phyloP scores from a whole-genome alignment of 2,797 vertebrate species.

The Champsocephalus gunnari region DNA sequence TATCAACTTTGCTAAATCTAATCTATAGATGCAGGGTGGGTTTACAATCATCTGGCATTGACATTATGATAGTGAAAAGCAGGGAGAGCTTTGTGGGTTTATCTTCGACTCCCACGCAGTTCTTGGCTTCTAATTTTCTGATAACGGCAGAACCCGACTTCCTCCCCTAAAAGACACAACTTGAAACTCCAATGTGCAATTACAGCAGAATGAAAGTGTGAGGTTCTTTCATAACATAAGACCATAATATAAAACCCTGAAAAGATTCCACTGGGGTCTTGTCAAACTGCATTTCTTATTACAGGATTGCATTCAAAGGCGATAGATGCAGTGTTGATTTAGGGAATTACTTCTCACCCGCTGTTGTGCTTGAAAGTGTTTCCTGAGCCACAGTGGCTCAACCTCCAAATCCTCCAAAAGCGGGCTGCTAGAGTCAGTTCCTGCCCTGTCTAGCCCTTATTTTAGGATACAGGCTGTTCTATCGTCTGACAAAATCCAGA shows the following conservation, averaged over 20 bases:
- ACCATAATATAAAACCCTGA: conserved; percentile 51
- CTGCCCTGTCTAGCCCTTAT: conserved; percentile 78
- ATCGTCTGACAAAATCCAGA: conserved; percentile 77
- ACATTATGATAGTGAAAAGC: conserved; percentile 78
- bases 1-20: conserved; percentile 71
- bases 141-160: conserved; percentile 82
- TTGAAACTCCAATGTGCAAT: conserved; percentile 81
- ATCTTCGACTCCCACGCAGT: conserved; percentile 82
- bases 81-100: conserved; percentile 76
- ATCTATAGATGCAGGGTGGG: conserved; percentile 78
- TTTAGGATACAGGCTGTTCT: conserved; percentile 80
- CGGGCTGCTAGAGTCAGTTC: conserved; percentile 58
- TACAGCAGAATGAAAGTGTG: conserved; percentile 74
- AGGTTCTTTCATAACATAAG: conserved; percentile 47
- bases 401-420: conserved; percentile 72
- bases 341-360: conserved; percentile 60
- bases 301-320: conserved; percentile 52
- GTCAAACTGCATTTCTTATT: conserved; percentile 60
- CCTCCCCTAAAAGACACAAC: conserved; percentile 76
- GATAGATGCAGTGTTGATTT: conserved; percentile 70
- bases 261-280: conserved; percentile 37
- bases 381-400: conserved; percentile 64
- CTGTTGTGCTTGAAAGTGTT: conserved; percentile 63
- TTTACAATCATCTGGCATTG: conserved; percentile 81
- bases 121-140: conserved; percentile 87